Evolutionary conservation across 2,113 vertebrate species (phyloP).

Genomic region (Nerophis lumbriciformis): DNA sequence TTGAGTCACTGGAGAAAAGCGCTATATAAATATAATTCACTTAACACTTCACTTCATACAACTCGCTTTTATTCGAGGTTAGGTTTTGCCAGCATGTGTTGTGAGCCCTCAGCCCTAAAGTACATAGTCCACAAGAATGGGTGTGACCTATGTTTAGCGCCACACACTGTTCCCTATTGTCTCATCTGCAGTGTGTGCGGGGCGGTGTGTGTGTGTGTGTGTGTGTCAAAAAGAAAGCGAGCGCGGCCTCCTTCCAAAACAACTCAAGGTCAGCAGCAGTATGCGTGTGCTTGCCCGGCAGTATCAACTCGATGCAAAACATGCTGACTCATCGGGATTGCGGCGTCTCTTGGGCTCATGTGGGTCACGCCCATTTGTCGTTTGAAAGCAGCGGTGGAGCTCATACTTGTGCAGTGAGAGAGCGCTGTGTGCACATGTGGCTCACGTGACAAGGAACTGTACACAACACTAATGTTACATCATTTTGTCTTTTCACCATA

Average conservation of each 20-base stretch:
- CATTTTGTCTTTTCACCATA: constrained; percentile 45
- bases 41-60: too few species aligned
- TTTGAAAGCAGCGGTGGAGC: background rate
- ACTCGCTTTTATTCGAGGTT: too few species aligned
- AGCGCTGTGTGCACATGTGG: background rate
- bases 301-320: constrained; percentile 24
- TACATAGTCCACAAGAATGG: background rate
- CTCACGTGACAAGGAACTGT: background rate
- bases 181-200: background rate
- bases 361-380: constrained; percentile 1
- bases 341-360: constrained; percentile 18
- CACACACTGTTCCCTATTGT: background rate
- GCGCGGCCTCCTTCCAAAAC: background rate
- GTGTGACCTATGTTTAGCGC: background rate
- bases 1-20: too few species aligned
- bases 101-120: background rate
- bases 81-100: too few species aligned
- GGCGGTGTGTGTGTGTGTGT: background rate
- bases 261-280: constrained; percentile 42
- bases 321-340: constrained; percentile 51
- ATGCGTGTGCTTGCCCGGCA: constrained; percentile 43
- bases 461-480: background rate
- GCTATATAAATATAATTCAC: too few species aligned
- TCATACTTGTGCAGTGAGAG: background rate
- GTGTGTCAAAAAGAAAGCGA: background rate